phyloP scores from a whole-genome alignment of 2,797 vertebrate genomes.

The Meriones psammophilus region DNA sequence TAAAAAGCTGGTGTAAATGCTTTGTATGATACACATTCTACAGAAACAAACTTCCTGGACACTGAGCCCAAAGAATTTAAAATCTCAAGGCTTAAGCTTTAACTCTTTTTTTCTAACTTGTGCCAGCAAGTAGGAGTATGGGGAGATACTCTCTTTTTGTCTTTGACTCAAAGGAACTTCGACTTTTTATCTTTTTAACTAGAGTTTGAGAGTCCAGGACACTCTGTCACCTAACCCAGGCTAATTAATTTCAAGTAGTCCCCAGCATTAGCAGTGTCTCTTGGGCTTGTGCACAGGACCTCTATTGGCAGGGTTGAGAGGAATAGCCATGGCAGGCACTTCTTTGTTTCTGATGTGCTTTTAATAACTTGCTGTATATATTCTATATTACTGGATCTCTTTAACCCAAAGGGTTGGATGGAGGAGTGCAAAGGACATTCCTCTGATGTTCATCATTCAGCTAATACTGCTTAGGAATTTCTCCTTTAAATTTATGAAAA shows the following conservation, averaged over 20 bases:
- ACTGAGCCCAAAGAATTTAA: conserved; percentile 49
- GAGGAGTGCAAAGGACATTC: conserved; percentile 16
- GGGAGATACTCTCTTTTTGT: conserved; percentile 27
- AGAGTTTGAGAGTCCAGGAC: conserved; percentile 31
- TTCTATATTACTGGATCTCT: conserved; percentile 33
- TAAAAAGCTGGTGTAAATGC: conserved; percentile 34
- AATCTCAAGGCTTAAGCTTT: conserved; percentile 45
- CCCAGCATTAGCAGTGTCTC: not conserved
- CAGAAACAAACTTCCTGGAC: conserved; percentile 59
- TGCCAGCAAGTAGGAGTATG: conserved; percentile 41
- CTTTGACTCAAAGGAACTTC: conserved; percentile 18
- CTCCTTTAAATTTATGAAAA: conserved; percentile 44
- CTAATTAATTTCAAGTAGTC: conserved; percentile 44
- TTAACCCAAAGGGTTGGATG: not conserved
- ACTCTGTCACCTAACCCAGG: conserved; percentile 35
- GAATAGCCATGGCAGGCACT: not conserved
- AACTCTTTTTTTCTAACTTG: not conserved
- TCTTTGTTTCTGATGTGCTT: conserved; percentile 16
- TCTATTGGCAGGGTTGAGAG: not conserved
- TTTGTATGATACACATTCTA: conserved; percentile 18
- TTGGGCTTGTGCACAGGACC: not conserved
- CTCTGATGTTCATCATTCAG: not conserved
- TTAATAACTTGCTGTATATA: conserved; percentile 16
- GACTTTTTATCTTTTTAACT: conserved; percentile 52
- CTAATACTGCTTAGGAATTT: conserved; percentile 46